These are phyloP conservation scores for Chaenogobius annularis DNA, from an alignment of 2,113 vertebrate species.

Conservation along the genomic window DNA sequence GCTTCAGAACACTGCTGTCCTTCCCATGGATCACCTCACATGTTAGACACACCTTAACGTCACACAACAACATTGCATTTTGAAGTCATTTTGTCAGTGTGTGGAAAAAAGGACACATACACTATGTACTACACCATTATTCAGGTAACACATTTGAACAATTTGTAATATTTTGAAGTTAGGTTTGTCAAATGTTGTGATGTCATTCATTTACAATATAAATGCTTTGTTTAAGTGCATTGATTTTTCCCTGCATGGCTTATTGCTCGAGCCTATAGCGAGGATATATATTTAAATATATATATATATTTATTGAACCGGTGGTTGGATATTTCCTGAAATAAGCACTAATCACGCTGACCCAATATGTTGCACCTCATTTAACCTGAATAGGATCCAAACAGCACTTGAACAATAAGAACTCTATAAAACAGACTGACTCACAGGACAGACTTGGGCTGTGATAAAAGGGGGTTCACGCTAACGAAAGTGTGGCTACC, in stretches of 20 bases:
- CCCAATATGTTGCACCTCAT: constrained; percentile 1
- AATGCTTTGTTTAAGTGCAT: too few species aligned
- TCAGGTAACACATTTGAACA: not conserved
- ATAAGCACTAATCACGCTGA: not conserved
- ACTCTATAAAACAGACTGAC: constrained; percentile 47
- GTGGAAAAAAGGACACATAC: not conserved
- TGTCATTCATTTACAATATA: too few species aligned
- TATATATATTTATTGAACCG: not conserved
- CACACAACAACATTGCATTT: not conserved
- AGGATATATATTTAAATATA: not conserved
- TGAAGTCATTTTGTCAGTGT: not conserved
- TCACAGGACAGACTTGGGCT: constrained; percentile 38
- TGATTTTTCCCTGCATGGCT: too few species aligned
- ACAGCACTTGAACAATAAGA: constrained; percentile 7
- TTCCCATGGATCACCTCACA: constrained; percentile 23
- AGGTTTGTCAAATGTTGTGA: too few species aligned
- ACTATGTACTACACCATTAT: too few species aligned
- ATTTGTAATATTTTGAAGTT: not conserved
- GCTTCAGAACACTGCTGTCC: constrained; percentile 35
- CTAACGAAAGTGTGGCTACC: not conserved
- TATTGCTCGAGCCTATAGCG: not conserved
- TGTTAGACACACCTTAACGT: not conserved
- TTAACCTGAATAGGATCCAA: constrained; percentile 15
- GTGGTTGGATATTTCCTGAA: not conserved
- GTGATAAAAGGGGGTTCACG: not conserved